These are phyloP conservation scores for Leptinotarsa haldemani DNA, from an alignment of 2,888 invertebrate genomes.

Conservation along the genomic window DNA sequence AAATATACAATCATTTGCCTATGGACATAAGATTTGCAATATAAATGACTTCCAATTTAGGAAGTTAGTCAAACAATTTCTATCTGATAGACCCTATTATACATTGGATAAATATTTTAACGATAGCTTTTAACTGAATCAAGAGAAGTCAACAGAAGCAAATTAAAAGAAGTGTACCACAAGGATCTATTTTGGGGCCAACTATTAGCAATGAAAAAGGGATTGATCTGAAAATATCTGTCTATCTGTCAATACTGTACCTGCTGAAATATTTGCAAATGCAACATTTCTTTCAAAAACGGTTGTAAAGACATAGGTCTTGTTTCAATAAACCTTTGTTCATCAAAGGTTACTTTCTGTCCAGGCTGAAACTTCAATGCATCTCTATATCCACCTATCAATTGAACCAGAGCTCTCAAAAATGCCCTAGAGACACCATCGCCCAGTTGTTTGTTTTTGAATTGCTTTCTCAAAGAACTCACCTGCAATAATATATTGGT, in stretches of 20 bases:
- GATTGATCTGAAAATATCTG: background rate
- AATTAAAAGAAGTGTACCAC: too few relatives aligned
- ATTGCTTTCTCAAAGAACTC: conserved; percentile 78
- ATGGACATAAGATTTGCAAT: too few relatives aligned
- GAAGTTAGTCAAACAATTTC: too few relatives aligned
- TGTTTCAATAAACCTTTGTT: conserved; percentile 88
- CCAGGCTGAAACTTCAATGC: conserved; percentile 83
- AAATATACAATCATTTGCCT: too few relatives aligned
- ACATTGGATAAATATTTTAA: too few relatives aligned
- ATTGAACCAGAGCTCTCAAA: conserved; percentile 87
- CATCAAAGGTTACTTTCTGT: conserved; percentile 84
- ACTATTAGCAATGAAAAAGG: background rate
- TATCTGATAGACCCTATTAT: too few relatives aligned
- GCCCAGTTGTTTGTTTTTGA: conserved; percentile 84
- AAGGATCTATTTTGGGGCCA: too few relatives aligned
- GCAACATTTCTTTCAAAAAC: conserved; percentile 89
- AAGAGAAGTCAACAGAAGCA: too few relatives aligned
- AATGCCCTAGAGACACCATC: conserved; percentile 95
- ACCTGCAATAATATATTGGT: conserved; percentile 68
- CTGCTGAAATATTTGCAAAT: conserved; percentile 95
- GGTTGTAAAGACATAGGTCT: conserved; percentile 87
- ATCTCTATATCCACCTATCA: conserved; percentile 95
- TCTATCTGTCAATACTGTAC: conserved; percentile 64
- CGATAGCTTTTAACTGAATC: too few relatives aligned
- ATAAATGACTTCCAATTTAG: too few relatives aligned